Evolutionary conservation across 2,888 invertebrate genomes (phyloP).

Genomic region (Trypoxylon attenuatum): DNA sequence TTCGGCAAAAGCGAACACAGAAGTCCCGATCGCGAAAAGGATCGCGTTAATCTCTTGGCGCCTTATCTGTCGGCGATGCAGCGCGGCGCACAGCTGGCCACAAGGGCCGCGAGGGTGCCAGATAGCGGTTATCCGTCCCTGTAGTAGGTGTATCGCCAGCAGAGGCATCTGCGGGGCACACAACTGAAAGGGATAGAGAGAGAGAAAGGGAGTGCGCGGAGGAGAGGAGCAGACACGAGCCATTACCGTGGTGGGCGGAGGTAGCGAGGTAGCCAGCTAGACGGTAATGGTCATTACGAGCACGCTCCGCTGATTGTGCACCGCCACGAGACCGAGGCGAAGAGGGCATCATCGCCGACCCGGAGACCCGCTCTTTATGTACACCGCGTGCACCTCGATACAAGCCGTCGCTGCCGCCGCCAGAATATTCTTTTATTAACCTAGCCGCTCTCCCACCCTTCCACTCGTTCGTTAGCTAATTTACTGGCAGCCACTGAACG

Average conservation of each 20-base stretch:
- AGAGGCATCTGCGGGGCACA: too few species aligned
- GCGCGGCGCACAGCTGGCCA: background rate
- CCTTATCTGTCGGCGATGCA: conserved; percentile 38
- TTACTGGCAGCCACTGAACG: conserved; percentile 63
- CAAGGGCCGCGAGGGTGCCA: conserved; percentile 8
- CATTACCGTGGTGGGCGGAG: conserved; percentile 69
- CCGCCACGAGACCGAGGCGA: conserved; percentile 67
- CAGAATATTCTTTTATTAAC: conserved; percentile 68
- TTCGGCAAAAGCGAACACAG: conserved; percentile 37
- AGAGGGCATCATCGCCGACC: conserved; percentile 74
- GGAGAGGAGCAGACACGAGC: conserved; percentile 65
- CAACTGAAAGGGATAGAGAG: too few species aligned
- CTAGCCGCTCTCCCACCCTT: conserved; percentile 56
- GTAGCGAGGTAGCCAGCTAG: conserved; percentile 65
- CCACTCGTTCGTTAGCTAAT: conserved; percentile 68
- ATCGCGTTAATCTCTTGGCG: conserved; percentile 36
- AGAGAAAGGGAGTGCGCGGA: too few species aligned
- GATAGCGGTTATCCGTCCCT: conserved; percentile 55
- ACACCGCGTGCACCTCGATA: conserved; percentile 8
- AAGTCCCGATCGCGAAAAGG: too few species aligned
- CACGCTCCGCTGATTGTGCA: conserved; percentile 73
- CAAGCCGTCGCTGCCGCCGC: conserved; percentile 21
- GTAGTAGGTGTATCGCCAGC: conserved; percentile 48
- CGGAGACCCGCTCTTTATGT: conserved; percentile 68
- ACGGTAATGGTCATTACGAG: conserved; percentile 74